phyloP scores from a whole-genome alignment of 2,888 invertebrate species.

The Xanthostigma xanthostigma region DNA sequence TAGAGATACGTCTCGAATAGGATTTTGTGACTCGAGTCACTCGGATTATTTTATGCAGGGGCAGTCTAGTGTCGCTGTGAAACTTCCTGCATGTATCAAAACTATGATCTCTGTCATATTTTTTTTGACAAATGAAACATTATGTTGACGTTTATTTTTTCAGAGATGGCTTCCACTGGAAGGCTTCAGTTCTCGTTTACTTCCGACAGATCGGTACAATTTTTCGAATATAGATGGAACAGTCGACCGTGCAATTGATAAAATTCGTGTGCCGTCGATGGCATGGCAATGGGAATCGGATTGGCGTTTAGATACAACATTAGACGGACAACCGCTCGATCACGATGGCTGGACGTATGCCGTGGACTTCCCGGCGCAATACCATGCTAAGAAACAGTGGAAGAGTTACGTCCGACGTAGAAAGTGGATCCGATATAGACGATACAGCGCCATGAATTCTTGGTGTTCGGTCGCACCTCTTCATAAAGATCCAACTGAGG shows the following conservation, averaged over 20 bases:
- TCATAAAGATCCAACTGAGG: slow-evolving; percentile 74
- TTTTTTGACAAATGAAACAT: no score
- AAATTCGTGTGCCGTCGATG: slow-evolving; percentile 77
- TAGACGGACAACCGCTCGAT: slow-evolving; percentile 75
- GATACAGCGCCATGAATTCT: slow-evolving; percentile 78
- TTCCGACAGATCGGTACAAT: slow-evolving; percentile 77
- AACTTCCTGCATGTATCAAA: no score
- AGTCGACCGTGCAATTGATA: slow-evolving; percentile 59
- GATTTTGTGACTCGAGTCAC: no score
- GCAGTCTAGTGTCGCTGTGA: no score
- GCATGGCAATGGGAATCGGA: slow-evolving; percentile 96
- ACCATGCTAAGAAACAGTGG: slow-evolving; percentile 69
- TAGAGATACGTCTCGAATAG: no score
- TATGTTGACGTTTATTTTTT: slow-evolving; percentile 11
- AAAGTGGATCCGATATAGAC: slow-evolving; percentile 77
- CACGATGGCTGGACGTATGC: slow-evolving; percentile 92
- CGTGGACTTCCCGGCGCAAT: slow-evolving; percentile 77
- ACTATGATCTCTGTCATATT: no score
- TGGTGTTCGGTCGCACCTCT: slow-evolving; percentile 87
- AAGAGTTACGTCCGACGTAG: slow-evolving; percentile 78
- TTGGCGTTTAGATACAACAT: slow-evolving; percentile 72
- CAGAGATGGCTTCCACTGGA: slow-evolving; percentile 81
- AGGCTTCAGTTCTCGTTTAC: slow-evolving; percentile 66
- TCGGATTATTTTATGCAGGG: no score
- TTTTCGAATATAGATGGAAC: slow-evolving; percentile 78